phyloP scores from a whole-genome alignment of 2,888 invertebrate genomes.

The Erebia epiphron region DNA sequence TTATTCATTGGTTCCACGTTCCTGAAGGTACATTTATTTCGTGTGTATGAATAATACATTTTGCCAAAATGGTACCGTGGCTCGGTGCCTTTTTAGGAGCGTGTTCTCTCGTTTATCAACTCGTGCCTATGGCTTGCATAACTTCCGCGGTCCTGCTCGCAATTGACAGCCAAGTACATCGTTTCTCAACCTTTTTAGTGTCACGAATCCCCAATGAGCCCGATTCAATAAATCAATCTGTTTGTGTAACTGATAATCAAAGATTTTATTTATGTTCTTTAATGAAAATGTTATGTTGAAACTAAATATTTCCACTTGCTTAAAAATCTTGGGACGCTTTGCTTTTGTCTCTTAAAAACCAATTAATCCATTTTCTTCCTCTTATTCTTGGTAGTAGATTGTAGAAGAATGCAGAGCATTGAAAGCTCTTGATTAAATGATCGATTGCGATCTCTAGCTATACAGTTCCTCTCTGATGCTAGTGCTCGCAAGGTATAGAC shows the following conservation, averaged over 20 bases:
- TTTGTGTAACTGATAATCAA: background rate
- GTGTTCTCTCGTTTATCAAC: constrained; percentile 50
- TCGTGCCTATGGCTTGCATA: constrained; percentile 42
- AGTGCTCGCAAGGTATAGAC: too few relatives aligned
- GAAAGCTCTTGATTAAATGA: too few relatives aligned
- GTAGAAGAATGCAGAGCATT: too few relatives aligned
- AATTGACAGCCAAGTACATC: constrained; percentile 34
- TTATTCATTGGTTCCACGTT: constrained; percentile 43
- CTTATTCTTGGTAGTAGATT: too few relatives aligned
- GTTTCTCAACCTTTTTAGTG: constrained; percentile 19
- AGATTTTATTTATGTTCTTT: background rate
- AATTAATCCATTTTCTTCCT: too few relatives aligned
- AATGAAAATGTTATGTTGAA: background rate
- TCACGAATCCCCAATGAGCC: constrained; percentile 13
- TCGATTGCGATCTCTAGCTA: too few relatives aligned
- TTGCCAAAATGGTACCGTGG: constrained; percentile 60
- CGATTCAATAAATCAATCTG: background rate
- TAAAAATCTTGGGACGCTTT: too few relatives aligned
- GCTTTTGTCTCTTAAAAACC: too few relatives aligned
- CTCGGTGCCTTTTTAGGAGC: constrained; percentile 59
- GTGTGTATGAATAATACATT: constrained; percentile 72
- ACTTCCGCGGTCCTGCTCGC: constrained; percentile 51
- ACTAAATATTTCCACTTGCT: background rate
- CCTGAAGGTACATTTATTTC: constrained; percentile 54
- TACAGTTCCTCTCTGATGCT: too few relatives aligned